Base-by-base conservation (phyloP, 1,140 invertebrate species). In the Aplysia californica region DNA sequence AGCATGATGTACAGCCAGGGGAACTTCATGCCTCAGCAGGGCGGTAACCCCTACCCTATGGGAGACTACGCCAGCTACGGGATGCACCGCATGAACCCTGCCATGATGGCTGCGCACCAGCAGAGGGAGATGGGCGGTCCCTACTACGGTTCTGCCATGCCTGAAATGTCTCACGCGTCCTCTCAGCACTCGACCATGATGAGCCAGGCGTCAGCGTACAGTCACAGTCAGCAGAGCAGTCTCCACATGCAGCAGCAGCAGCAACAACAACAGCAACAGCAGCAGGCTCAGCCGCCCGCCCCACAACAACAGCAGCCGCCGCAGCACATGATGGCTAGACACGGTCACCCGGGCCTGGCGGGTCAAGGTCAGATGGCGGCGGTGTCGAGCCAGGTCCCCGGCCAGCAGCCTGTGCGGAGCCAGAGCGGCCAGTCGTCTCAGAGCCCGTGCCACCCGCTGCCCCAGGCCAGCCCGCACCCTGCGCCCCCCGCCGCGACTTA, bases 191-290 rank as follows among this genome's bases (percentile, higher is more conserved):
- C 26, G 20, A 26, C 39, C 55, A 56, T 70, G 68, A 35, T 21
- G 20, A 70, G 6, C 31, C 68, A 70, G 29, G 26, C 41, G 20
- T 31, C 68, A 41, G 58, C 1, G 3, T 70, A 70, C 50, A 56
- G 29, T 39, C 68, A 70, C 20, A 39, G 44, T 18, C 64, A 50
- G n/a, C 58, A 75, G 59, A 78, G n/a, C n/a, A n/a, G 76, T 29
- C 75, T 72, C 33, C 69, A 73, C 18, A 44, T 78, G 70, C 55
- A 44, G 31, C 79, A 75, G 20, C 79, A 68, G 4, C 64, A 75
- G 21, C n/a, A n/a, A n/a, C n/a, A n/a, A n/a, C n/a, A n/a, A n/a
- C n/a, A n/a, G n/a, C n/a, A n/a, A n/a, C n/a, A n/a, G n/a, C n/a
- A n/a, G n/a, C n/a, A n/a, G n/a, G n/a, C n/a, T n/a, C n/a, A n/a